Evolutionary conservation across 1,140 invertebrate species (phyloP), one percentile per base, ranked within the genome.

Genomic region (Bilobella aurantiaca): DNA sequence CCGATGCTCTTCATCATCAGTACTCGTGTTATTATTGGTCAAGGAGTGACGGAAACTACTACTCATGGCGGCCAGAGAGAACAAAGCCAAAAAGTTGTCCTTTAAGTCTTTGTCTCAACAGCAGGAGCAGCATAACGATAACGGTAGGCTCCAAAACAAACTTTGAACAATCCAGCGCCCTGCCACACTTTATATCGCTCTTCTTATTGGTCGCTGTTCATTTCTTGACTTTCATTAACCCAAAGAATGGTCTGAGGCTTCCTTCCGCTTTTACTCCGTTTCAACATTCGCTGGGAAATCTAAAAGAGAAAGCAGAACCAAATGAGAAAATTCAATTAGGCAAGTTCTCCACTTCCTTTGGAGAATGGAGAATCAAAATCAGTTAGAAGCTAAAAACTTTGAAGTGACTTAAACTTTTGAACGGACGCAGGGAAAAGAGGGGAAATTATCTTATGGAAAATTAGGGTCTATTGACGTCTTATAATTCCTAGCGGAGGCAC

Each of bases 1-100:
- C 59, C 67, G 62, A 65, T 64, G 65, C 77, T 87, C 84, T 80
- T 88, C 86, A 76, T 83, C 84, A 74, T 77, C 79, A 73, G 78
- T 79, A 74, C 75, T 77, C 69, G 77, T 75, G 75, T 76, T 77
- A 75, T 78, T 53, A 12, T 53, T 53, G 25, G 3, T 53, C 3
- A 23, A 12, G 12, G 12, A 8, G 37, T 42, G 37, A 42, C n/a
- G 8, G 8, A 42, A 42, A 42, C n/a, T 78, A 74, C 78, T 79
- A 73, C 78, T 79, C 78, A 79, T 80, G 76, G 72, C 75, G 71
- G 64, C 56, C 23, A 58, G 37, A 8, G 23, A 23, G 49, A 5
- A 23, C 8, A 8, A 53, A 53, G 5, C 49, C 21, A 8, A 14
- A 23, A 5, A 18, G 49, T 23, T 53, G 12, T 3, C 25, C 8